Evolutionary conservation across 2,888 invertebrate genomes (phyloP), one percentile per base, ranked within the genome.

Genomic region (Theodoxus fluviatilis): DNA sequence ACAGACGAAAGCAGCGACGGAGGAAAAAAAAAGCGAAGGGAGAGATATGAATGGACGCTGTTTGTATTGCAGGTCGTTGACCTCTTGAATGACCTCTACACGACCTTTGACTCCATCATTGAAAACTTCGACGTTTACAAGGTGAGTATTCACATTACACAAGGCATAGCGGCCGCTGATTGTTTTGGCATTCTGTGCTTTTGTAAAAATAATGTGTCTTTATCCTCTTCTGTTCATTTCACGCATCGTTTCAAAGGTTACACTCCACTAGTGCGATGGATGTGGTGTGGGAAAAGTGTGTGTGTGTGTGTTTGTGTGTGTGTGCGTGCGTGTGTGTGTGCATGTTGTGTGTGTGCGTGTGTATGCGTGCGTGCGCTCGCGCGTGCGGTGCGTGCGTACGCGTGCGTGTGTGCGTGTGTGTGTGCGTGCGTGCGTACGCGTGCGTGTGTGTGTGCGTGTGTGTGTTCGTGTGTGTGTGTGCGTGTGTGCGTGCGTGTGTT

Each of bases 71-170:
- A 91, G 90, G 96, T 98, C 38, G 97, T 99, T 38, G 94, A 96
- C 86, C 90, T 99, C 43, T 92, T 99, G 70, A 99, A 99, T 88
- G 98, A 98, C 89, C 91, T 99, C 72, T 99, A 99, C 88, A 96
- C 97, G 61, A 94, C 94, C 82, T 99, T 99, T 87, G 98, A 99
- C 88, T 94, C 95, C 0, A 94, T 97, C 80, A 95, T 98, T 78
- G 97, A 94, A 86, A 93, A 95, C 83, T 98, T 95, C 84, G 87
- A 87, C 78, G 86, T 87, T 18, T 98, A 98, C 88, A 98, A 98
- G 91, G 98, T 89, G 76, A 79, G 78, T 71, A n/a, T n/a, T n/a
- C n/a, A n/a, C n/a, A n/a, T n/a, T n/a, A n/a, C n/a, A n/a, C n/a
- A n/a, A n/a, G n/a, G n/a, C n/a, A n/a, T n/a, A n/a, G n/a, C n/a